These are phyloP conservation scores for Xiphophorus birchmanni DNA, from an alignment of 2,797 vertebrate species.

Conservation along the genomic window DNA sequence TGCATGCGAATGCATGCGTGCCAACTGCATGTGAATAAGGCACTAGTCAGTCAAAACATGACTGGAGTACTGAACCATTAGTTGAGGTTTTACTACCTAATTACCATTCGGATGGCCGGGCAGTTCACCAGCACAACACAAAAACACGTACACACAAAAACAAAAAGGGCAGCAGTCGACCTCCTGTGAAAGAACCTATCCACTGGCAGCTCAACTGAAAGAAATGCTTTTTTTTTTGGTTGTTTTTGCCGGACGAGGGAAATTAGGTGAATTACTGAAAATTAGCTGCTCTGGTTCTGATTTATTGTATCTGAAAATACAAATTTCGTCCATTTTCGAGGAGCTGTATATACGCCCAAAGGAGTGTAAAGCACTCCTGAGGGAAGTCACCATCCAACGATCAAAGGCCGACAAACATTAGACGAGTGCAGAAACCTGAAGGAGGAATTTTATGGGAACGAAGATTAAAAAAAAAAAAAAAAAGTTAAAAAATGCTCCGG, in stretches of 20 bases:
- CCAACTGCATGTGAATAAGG: slow-evolving; percentile 68
- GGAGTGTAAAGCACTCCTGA: background rate
- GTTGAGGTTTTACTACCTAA: slow-evolving; percentile 65
- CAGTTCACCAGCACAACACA: slow-evolving; percentile 48
- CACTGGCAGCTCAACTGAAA: slow-evolving; percentile 14
- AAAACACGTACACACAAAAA: slow-evolving; percentile 24
- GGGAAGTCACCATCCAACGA: background rate
- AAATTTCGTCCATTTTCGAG: background rate
- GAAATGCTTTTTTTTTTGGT: slow-evolving; percentile 2
- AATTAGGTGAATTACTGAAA: slow-evolving; percentile 12
- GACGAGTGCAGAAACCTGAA: no score
- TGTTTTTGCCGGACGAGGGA: background rate
- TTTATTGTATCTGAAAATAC: background rate
- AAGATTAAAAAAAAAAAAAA: no score
- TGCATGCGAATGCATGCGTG: slow-evolving; percentile 20
- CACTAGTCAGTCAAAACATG: slow-evolving; percentile 74
- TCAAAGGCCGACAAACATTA: background rate
- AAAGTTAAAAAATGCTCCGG: background rate
- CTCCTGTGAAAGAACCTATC: slow-evolving; percentile 30
- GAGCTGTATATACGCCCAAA: background rate
- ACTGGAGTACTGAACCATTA: slow-evolving; percentile 68
- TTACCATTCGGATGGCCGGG: slow-evolving; percentile 57
- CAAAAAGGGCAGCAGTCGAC: slow-evolving; percentile 5
- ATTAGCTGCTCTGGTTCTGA: background rate
- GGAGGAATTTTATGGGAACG: background rate